A percentile compares a stretch with the other conserved stretches of the same genome.
phyloP scores from a whole-genome alignment of 2,113 vertebrate species.

The Xiphophorus maculatus region DNA sequence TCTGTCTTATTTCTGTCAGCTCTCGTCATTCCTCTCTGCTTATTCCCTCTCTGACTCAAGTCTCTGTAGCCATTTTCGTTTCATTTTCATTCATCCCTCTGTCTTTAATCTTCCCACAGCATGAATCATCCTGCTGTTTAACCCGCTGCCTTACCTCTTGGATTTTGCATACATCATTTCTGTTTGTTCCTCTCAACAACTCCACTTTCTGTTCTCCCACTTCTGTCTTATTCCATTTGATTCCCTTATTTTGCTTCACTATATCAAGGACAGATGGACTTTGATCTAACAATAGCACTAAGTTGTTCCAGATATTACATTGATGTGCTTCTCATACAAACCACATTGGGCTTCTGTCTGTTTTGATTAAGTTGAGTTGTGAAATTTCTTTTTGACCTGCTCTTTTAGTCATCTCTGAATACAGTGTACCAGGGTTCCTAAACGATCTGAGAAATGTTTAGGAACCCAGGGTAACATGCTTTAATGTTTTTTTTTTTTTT shows the following conservation, averaged over 20 bases:
- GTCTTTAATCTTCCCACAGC: conserved; percentile 57
- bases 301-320: conserved; percentile 34
- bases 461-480: background rate
- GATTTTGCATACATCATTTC: conserved; percentile 7
- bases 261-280: conserved; percentile 6
- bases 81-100: conserved; percentile 43
- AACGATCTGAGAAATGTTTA: background rate
- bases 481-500: background rate
- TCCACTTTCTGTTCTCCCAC: conserved; percentile 1
- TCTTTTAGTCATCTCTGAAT: background rate
- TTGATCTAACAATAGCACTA: conserved; percentile 41
- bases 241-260: background rate
- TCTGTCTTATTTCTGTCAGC: conserved; percentile 19
- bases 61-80: conserved; percentile 28
- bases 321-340: conserved; percentile 22
- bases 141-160: background rate
- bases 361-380: conserved; percentile 7
- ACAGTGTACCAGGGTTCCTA: background rate
- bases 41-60: conserved; percentile 29
- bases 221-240: background rate
- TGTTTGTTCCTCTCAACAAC: conserved; percentile 19
- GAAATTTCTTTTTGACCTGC: conserved; percentile 10
- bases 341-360: background rate
- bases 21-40: conserved; percentile 20
- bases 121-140: conserved; percentile 51